Evolutionary conservation across 2,888 invertebrate genomes (phyloP), one percentile per base, ranked within the genome.

Genomic region (Tromatobia lineatoria): DNA sequence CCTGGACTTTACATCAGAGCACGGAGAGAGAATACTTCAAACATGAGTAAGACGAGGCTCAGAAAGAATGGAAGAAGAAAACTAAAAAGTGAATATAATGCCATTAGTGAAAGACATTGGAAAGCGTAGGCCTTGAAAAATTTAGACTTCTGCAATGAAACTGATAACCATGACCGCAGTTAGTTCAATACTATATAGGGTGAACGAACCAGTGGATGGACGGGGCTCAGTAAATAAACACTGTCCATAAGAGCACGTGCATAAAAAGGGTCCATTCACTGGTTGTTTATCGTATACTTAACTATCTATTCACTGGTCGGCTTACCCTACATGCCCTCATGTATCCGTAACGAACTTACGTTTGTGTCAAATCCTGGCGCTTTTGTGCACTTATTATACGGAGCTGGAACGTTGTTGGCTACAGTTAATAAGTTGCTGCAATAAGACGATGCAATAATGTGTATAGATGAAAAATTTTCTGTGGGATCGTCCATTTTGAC

Each of bases 311-410:
- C n/a, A n/a, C n/a, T n/a, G n/a, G n/a, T n/a, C n/a, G n/a, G n/a
- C n/a, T n/a, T n/a, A n/a, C n/a, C 61, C 45, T 52, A 74, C 77
- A 67, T 76, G 79, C 67, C 66, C 57, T 70, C 64, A 73, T 64
- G 66, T 80, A 80, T 73, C 50, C 78, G 82, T 80, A 80, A 75
- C 80, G 69, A 77, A 52, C 75, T 78, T 61, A 80, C 78, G 82
- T 76, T 85, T 77, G 66, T 71, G 2, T n/a, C 38, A 66, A 67
- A 70, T 73, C 29, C 66, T 23, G 34, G 47, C 54, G 20, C 10
- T 20, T 66, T 42, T 38, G 23, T 42, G 42, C 57, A 59, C 15
- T 10, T 29, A n/a, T n/a, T n/a, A 15, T 59, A 25, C 13, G 15
- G 34, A 38, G 42, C 23, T 54, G 20, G 54, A 54, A 38, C 10